phyloP scores from a whole-genome alignment of 1,140 invertebrate species.

The Lordiphosa stackelbergi region DNA sequence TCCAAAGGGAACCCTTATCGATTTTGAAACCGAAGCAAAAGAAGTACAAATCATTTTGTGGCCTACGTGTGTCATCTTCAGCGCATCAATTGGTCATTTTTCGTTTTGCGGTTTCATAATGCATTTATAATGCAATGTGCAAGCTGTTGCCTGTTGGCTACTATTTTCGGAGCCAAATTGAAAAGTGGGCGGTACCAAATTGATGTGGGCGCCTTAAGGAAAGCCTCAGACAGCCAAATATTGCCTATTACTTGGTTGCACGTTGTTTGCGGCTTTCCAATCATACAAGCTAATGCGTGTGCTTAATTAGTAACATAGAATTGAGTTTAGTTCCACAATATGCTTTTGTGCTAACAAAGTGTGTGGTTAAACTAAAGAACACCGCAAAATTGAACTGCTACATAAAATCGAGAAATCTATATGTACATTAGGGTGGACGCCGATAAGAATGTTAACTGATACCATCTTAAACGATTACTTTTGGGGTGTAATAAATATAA shows the following conservation, averaged over 20 bases:
- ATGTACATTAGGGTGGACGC: no score
- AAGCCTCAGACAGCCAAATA: no score
- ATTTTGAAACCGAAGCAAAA: slow-evolving; percentile 14
- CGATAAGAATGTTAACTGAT: no score
- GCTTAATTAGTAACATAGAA: slow-evolving; percentile 24
- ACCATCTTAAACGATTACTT: no score
- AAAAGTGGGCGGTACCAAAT: not conserved
- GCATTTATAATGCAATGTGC: slow-evolving; percentile 32
- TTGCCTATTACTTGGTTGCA: no score
- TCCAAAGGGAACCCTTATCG: slow-evolving; percentile 14
- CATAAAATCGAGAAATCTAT: no score
- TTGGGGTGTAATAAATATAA: no score
- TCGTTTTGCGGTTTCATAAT: slow-evolving; percentile 18
- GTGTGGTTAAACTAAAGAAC: no score
- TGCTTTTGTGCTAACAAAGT: no score
- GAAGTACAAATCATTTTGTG: not conserved
- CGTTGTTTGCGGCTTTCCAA: not conserved
- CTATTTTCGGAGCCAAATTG: slow-evolving; percentile 6
- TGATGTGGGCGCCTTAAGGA: no score
- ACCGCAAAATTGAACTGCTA: no score
- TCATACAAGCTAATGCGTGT: slow-evolving; percentile 1
- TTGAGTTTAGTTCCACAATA: not conserved
- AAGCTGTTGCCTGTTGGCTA: slow-evolving; percentile 23
- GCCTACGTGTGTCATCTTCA: not conserved
- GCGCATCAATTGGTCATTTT: slow-evolving; percentile 16